phyloP scores from a whole-genome alignment of 2,113 vertebrate genomes.

The Rhynchomys soricoides region DNA sequence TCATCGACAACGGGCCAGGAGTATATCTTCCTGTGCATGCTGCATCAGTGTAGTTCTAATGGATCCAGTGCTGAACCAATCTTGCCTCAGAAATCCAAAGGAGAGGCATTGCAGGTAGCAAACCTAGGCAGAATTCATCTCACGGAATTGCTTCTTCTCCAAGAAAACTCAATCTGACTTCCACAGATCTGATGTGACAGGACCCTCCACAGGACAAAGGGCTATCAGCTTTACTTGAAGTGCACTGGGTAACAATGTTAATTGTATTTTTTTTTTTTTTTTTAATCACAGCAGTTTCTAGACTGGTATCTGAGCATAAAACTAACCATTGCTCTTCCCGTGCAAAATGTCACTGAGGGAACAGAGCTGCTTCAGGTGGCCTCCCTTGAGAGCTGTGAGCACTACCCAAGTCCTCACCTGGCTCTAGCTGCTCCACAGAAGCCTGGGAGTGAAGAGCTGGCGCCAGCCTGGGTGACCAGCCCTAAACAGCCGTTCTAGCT shows the following conservation, averaged over 20 bases:
- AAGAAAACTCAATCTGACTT: background rate
- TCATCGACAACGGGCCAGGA: background rate
- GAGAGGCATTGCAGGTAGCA: background rate
- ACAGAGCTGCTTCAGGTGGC: background rate
- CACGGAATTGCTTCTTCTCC: background rate
- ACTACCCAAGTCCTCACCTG: no score
- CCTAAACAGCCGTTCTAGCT: background rate
- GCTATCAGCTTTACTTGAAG: background rate
- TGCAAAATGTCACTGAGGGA: background rate
- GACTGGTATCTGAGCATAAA: background rate
- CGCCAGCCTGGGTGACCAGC: background rate
- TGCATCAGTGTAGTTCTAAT: background rate
- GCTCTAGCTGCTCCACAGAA: background rate
- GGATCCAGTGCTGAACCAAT: background rate
- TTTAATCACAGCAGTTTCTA: background rate
- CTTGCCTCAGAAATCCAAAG: background rate
- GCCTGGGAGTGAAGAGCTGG: background rate
- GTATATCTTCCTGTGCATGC: fast-evolving
- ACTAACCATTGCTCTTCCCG: background rate
- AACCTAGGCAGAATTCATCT: background rate
- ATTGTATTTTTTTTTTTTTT: background rate
- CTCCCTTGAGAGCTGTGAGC: background rate
- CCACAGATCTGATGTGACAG: background rate
- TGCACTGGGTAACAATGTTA: background rate
- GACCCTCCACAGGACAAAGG: background rate